Evolutionary conservation across 2,797 vertebrate species (phyloP), one percentile per base, ranked within the genome.

Genomic region (Poecilia velifera): DNA sequence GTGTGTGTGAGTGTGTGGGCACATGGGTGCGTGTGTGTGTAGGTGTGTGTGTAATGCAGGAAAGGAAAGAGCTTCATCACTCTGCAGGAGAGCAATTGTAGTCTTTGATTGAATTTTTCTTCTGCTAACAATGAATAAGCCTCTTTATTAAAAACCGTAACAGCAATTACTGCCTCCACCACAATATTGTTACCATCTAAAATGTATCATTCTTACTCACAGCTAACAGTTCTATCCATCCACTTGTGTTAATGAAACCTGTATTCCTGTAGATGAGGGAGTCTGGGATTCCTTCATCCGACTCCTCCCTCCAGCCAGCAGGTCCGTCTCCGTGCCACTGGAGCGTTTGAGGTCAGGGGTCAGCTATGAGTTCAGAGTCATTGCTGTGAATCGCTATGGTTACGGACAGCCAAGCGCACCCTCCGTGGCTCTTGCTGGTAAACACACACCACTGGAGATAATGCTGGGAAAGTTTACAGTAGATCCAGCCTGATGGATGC

Each of bases 281-380:
- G 88, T 98, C 76, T 99, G 98, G 98, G 98, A 99, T 68, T 96
- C 96, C 82, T 98, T 99, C 83, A 96, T 96, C 87, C 97, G 97
- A 90, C 95, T 96, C 84, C 95, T 99, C 68, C 96, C 97, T 12
- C 92, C 94, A 81, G 94, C 93, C 0, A 97, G 96, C 91, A 97
- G 96, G 9, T 97, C 98, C 73, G 97, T 97, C 81, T 96, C 96
- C 0, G 93, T 98, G 64, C 91, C 95, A 25, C 94, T 98, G 93
- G 97, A 98, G 85, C 95, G 95, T 43, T 96, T 99, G 81, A 95
- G 96, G 78, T 96, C 97, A 1, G 98, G 97, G 0, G 96, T 99
- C 93, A 97, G 97, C 88, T 99, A 99, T 0, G 97, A 98, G 92
- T 99, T 99, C 91, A 96, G 98, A 77, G 97, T 99, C 86, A 96